Evolutionary conservation across 2,113 vertebrate species (phyloP).

Genomic region (Pelobates fuscus): DNA sequence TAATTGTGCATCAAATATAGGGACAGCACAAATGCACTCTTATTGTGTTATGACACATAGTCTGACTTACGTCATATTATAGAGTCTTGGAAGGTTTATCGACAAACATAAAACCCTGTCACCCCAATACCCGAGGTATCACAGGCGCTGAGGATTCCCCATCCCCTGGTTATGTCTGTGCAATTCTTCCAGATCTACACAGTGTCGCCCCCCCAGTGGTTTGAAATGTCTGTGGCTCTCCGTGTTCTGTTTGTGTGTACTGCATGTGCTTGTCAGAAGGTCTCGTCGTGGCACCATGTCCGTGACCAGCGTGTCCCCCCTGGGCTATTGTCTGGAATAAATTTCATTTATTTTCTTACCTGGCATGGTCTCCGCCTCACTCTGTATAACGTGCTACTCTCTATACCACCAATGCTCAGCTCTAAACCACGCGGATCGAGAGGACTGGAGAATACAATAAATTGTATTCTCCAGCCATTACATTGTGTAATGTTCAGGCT

Average conservation of each 20-base stretch:
- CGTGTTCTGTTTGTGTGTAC: background rate
- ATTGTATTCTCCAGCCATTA: too few species aligned
- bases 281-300: background rate
- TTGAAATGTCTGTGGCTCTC: too few species aligned
- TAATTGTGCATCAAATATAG: too few species aligned
- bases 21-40: too few species aligned
- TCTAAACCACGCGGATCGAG: too few species aligned
- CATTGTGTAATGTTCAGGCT: too few species aligned
- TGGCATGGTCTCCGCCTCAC: background rate
- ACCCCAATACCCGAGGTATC: too few species aligned
- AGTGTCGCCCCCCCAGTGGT: background rate
- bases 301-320: background rate
- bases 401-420: background rate
- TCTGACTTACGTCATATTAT: too few species aligned
- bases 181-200: background rate
- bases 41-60: too few species aligned
- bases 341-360: constrained; percentile 46
- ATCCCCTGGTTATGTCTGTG: background rate
- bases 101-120: too few species aligned
- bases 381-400: background rate
- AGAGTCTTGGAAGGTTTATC: too few species aligned
- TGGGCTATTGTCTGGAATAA: constrained; percentile 33
- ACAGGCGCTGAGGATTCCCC: background rate
- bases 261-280: background rate
- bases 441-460: too few species aligned